phyloP scores from a whole-genome alignment of 1,140 invertebrate species.

The Leptinotarsa texana region DNA sequence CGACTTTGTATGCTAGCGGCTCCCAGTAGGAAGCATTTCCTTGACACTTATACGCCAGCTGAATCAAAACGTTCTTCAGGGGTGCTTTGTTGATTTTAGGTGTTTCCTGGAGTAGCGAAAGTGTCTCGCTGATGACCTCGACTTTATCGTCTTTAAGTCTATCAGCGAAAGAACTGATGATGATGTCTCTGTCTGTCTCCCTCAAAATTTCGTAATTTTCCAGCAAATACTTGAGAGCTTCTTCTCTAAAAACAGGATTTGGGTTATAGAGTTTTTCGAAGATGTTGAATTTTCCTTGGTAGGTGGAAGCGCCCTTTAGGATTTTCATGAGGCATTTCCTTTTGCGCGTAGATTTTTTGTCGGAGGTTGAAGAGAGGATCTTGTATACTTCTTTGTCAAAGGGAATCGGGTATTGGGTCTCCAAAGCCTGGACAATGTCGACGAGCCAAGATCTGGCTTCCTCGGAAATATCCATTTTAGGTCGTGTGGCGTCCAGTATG shows the following conservation, averaged over 20 bases:
- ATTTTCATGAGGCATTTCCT: constrained; percentile 39
- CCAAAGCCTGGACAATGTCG: constrained; percentile 35
- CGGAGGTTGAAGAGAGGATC: constrained; percentile 32
- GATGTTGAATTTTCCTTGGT: constrained; percentile 54
- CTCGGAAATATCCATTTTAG: constrained; percentile 37
- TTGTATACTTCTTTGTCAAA: constrained; percentile 65
- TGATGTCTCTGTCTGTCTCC: constrained; percentile 58
- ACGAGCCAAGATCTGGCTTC: constrained; percentile 39
- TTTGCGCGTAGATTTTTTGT: constrained; percentile 25
- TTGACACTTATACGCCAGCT: constrained; percentile 36
- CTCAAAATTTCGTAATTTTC: constrained; percentile 59
- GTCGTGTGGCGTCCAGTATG: constrained; percentile 29
- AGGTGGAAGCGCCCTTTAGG: constrained; percentile 30
- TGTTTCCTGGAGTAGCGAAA: constrained; percentile 47
- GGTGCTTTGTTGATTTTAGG: constrained; percentile 20
- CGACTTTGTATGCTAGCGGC: constrained; percentile 10
- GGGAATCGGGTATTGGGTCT: constrained; percentile 64
- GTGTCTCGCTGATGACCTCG: constrained; percentile 59
- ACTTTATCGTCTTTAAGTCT: constrained; percentile 64
- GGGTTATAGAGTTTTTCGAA: constrained; percentile 71
- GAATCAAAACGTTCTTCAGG: constrained; percentile 33
- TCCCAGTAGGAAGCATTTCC: constrained; percentile 31
- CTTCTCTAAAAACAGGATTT: constrained; percentile 63
- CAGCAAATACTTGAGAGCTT: constrained; percentile 64
- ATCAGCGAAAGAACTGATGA: constrained; percentile 62